phyloP scores from a whole-genome alignment of 2,888 invertebrate species.

The Escarpia spicata region DNA sequence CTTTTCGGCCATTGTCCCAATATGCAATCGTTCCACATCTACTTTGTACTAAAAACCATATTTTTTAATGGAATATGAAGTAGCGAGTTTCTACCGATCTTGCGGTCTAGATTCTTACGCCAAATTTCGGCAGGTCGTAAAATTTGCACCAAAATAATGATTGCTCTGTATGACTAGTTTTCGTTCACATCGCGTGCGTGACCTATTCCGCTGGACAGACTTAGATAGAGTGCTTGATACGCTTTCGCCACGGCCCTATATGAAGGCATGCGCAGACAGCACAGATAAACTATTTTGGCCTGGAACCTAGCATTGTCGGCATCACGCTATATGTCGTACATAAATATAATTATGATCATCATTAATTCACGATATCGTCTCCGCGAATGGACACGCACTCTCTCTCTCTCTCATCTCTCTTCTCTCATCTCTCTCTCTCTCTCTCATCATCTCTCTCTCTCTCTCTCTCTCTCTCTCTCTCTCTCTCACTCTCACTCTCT shows the following conservation, averaged over 20 bases:
- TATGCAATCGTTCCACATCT: neutral
- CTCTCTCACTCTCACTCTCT: too few species aligned
- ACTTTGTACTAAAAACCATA: too few species aligned
- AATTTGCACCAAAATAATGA: neutral
- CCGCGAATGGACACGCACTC: neutral
- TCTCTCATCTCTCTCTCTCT: too few species aligned
- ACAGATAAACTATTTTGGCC: neutral
- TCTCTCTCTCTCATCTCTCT: too few species aligned
- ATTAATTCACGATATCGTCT: conserved; percentile 1
- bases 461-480: too few species aligned
- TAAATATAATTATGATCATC: conserved; percentile 5
- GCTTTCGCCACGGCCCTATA: neutral
- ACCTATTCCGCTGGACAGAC: neutral
- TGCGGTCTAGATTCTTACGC: neutral
- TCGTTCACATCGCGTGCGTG: neutral
- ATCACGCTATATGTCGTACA: conserved; percentile 1
- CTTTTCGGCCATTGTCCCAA: neutral
- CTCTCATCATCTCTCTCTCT: too few species aligned
- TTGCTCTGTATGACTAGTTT: neutral
- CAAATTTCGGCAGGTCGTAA: neutral
- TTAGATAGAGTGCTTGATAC: neutral
- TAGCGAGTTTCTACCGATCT: neutral
- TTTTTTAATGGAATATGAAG: neutral
- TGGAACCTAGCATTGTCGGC: neutral
- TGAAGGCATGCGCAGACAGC: neutral